Percentiles rank a stretch among this genome's conserved stretches.
These are phyloP conservation scores for Syngnathus typhle DNA, from an alignment of 2,113 vertebrate species.

Conservation along the genomic window DNA sequence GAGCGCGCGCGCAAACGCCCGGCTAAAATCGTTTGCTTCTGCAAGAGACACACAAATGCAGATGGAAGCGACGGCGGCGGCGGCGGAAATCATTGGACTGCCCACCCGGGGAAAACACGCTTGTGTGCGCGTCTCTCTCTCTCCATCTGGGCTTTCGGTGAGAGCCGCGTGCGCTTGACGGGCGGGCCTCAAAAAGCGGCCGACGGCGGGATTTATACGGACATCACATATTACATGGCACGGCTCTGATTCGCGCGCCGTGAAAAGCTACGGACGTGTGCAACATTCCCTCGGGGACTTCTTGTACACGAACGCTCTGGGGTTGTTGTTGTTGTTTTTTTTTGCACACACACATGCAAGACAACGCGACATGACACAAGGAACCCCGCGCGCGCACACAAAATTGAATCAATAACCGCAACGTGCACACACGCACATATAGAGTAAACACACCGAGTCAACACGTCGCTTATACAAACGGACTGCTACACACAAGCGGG, in stretches of 20 bases:
- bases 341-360: conserved; percentile 8
- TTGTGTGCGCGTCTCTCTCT: conserved; percentile 34
- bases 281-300: conserved; percentile 15
- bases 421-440: conserved; percentile 25
- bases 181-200: conserved; percentile 16
- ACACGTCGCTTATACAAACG: conserved; percentile 28
- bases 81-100: conserved; percentile 48
- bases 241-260: conserved; percentile 52
- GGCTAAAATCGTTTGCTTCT: conserved; percentile 31
- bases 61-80: conserved; percentile 32
- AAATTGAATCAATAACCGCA: conserved; percentile 44
- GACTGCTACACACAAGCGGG: conserved; percentile 25
- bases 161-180: conserved; percentile 25
- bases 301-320: conserved; percentile 15
- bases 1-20: conserved; percentile 16
- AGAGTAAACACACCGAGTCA: conserved; percentile 28
- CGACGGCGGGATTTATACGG: conserved; percentile 48
- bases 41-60: conserved; percentile 18
- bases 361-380: neutral
- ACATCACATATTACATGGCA: conserved; percentile 53
- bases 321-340: too few species aligned
- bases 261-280: conserved; percentile 41
- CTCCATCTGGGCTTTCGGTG: conserved; percentile 14
- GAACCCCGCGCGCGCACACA: conserved; percentile 18
- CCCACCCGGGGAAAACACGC: conserved; percentile 27